These are phyloP conservation scores for Baccha elongata DNA, from an alignment of 2,888 invertebrate species.

Conservation along the genomic window DNA sequence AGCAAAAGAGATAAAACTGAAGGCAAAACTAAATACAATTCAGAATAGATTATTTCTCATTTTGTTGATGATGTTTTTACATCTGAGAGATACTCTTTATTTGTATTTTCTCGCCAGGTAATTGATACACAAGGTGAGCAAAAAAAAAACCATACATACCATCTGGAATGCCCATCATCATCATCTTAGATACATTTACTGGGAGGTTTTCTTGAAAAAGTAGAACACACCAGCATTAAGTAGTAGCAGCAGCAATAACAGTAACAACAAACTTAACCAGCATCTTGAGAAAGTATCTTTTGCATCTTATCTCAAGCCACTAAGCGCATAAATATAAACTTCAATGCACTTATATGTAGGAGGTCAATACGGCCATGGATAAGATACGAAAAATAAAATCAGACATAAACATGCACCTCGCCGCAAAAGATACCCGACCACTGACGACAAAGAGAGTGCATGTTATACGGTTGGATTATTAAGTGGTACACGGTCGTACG, in stretches of 20 bases:
- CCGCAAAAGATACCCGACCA: constrained; percentile 23
- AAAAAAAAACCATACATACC: constrained; percentile 20
- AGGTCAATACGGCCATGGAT: constrained; percentile 67
- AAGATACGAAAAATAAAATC: constrained; percentile 27
- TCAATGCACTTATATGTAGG: constrained; percentile 68
- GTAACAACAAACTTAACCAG: constrained; percentile 1
- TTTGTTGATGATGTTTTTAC: constrained; percentile 62
- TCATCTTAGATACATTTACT: constrained; percentile 20
- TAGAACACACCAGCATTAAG: constrained; percentile 52
- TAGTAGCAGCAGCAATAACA: constrained; percentile 21
- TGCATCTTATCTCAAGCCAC: constrained; percentile 58
- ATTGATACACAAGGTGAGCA: constrained; percentile 69
- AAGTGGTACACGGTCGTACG: constrained; percentile 66
- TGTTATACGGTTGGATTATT: constrained; percentile 67
- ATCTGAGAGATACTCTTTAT: constrained; percentile 45
- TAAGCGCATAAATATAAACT: constrained; percentile 71
- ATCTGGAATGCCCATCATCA: constrained; percentile 10
- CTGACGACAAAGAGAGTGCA: constrained; percentile 44
- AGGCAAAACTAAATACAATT: constrained; percentile 47
- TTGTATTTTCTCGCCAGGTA: constrained; percentile 49
- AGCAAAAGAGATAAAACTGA: background rate
- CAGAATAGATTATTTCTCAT: constrained; percentile 68
- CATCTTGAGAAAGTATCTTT: constrained; percentile 31
- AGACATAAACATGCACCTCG: constrained; percentile 53
- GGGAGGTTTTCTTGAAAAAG: constrained; percentile 47